These are phyloP conservation scores for Heterodera schachtii DNA, from an alignment of 1,140 invertebrate species.

Conservation along the genomic window DNA sequence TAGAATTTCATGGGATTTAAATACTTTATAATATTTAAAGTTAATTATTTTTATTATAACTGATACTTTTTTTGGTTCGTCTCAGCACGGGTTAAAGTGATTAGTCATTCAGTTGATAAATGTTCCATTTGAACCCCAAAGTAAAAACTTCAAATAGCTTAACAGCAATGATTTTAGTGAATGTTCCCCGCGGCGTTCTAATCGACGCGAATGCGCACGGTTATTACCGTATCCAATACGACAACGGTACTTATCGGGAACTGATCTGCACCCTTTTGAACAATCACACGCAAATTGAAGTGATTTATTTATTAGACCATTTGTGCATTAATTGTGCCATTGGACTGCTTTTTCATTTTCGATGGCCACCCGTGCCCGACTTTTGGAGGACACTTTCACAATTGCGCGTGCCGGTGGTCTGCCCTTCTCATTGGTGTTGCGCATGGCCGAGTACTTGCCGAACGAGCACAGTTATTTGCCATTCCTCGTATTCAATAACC, in stretches of 20 bases:
- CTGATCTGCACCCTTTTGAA: conserved; percentile 22
- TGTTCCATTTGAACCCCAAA: background rate
- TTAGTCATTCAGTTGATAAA: background rate
- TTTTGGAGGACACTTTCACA: conserved; percentile 40
- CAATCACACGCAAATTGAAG: conserved; percentile 26
- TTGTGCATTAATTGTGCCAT: background rate
- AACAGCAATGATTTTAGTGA: conserved; percentile 28
- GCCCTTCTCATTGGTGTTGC: conserved; percentile 16
- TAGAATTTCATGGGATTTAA: no score
- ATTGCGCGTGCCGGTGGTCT: conserved; percentile 26
- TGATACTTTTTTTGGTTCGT: no score
- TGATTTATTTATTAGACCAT: background rate
- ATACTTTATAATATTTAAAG: no score
- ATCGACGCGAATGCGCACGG: conserved; percentile 31
- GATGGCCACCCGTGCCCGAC: conserved; percentile 31
- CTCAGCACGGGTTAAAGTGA: no score
- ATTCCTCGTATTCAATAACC: conserved; percentile 40
- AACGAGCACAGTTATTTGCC: conserved; percentile 33
- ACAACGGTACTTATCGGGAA: conserved; percentile 24
- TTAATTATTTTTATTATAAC: no score
- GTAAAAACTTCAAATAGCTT: background rate
- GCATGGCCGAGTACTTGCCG: conserved; percentile 29
- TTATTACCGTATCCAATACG: conserved; percentile 37
- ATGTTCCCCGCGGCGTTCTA: conserved; percentile 13
- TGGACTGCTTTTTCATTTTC: no score